Base-by-base conservation (phyloP, 2,113 vertebrate species). In the Paracanthobrama guichenoti region DNA sequence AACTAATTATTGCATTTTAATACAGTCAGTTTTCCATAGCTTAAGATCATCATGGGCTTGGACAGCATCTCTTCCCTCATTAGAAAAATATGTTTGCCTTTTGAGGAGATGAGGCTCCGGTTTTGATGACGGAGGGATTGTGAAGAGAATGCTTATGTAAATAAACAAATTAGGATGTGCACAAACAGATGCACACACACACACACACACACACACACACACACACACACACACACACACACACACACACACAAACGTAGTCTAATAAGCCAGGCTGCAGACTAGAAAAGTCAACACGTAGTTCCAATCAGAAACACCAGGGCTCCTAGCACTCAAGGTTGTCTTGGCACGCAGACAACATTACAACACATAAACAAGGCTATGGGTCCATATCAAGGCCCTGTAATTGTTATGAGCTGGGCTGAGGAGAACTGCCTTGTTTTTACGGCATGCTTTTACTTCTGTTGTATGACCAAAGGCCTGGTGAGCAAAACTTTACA, bases 301-400 rank as follows among this genome's bases (percentile, higher is more conserved):
- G 87, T 86, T 87, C 87, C 91, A 94, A 93, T 93, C 91, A 94
- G 91, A 93, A 93, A 91, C 91, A 92, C 91, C 92, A 93, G 93
- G 91, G 35, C 46, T 90, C 91, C 90, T 87, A 0, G 89, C 89
- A 89, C 87, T 90, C 62, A 69, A 79, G 59, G 78, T 39, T 62
- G 76, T 59, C 81, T 83, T 93, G 93, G 93, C 93, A 90, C 81
- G 86, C 88, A 88, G 89, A 89, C 91, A 93, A 90, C 91, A 94
- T 93, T 93, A 93, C 91, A 90, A 89, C 92, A 92, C 88, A 92
- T 90, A 91, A 93, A 93, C 89, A 81, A 92, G 90, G 89, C 88
- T 90, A 91, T 88, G 88, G 55, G 90, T 93, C 91, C 89, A 90
- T 91, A 92, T 89, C 89, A 91, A 93, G 92, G 92, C 92, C 93